Evolutionary conservation across 2,113 vertebrate species (phyloP).

Genomic region (Illadopsis cleaveri): DNA sequence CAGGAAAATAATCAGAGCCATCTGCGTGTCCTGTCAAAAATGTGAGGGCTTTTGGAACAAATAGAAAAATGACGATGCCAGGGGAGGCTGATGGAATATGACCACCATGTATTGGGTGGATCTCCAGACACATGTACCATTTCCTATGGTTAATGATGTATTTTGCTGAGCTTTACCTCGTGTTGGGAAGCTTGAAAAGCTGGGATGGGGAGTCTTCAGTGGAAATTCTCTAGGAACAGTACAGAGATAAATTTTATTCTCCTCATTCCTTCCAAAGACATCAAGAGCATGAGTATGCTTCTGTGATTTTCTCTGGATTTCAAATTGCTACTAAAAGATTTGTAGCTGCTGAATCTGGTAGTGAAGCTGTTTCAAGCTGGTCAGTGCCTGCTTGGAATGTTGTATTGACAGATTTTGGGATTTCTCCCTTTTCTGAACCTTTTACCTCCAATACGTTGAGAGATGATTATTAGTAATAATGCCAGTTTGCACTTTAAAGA

Average conservation of each 20-base stretch:
- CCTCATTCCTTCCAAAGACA: accelerated
- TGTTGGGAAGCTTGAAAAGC: neutral
- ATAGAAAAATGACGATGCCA: accelerated
- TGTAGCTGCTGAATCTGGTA: neutral
- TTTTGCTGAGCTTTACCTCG: neutral
- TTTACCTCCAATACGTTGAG: neutral
- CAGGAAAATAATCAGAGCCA: neutral
- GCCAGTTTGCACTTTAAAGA: neutral
- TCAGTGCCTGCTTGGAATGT: neutral
- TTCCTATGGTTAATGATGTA: neutral
- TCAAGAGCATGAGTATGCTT: neutral
- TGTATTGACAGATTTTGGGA: neutral
- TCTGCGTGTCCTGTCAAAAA: neutral
- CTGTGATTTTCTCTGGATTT: neutral
- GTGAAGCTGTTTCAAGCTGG: neutral
- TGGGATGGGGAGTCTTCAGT: neutral
- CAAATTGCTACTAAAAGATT: neutral
- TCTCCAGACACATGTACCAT: neutral
- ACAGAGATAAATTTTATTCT: neutral
- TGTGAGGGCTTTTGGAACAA: neutral
- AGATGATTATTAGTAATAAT: neutral
- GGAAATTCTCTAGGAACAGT: neutral
- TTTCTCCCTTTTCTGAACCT: neutral
- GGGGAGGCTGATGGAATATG: neutral
- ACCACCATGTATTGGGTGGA: neutral